Conservation (phyloP, 2,113 vertebrate species). For the Grammomys dolichurus region DNA sequence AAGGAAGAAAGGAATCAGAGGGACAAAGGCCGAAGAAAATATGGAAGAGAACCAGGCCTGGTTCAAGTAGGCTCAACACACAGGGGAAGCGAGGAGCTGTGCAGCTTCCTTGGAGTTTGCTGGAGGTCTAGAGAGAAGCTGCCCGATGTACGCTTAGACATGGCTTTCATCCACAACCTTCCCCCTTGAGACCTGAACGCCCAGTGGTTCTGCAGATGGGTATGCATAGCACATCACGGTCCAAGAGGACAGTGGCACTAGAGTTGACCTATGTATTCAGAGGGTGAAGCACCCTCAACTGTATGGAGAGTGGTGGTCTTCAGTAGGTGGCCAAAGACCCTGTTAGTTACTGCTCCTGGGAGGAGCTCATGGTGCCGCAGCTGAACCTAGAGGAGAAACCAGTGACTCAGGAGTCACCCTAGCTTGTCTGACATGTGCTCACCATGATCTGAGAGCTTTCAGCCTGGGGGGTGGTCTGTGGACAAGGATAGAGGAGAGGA, state of each 20-base stretch:
- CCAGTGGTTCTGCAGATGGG: constrained; percentile 76
- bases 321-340: constrained; percentile 88
- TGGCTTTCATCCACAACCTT: constrained; percentile 82
- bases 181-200: constrained; percentile 90
- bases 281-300: constrained; percentile 90
- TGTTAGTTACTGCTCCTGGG: constrained; percentile 90
- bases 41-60: not conserved
- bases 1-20: constrained; percentile 68
- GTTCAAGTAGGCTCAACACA: constrained; percentile 65
- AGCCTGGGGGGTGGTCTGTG: not conserved
- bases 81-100: constrained; percentile 59
- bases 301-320: constrained; percentile 78
- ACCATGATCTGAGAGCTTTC: not conserved
- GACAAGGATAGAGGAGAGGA: not conserved
- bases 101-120: not conserved
- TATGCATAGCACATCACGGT: constrained; percentile 91
- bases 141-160: constrained; percentile 79
- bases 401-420: constrained; percentile 88
- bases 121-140: constrained; percentile 74
- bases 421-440: not conserved
- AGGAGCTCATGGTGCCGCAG: constrained; percentile 93
- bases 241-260: constrained; percentile 90
- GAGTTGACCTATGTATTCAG: constrained; percentile 91
- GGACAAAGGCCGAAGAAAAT: constrained; percentile 79
- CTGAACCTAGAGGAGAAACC: constrained; percentile 91